These are phyloP conservation scores for Lamellibrachia satsuma DNA, from an alignment of 2,888 invertebrate genomes.

Conservation along the genomic window DNA sequence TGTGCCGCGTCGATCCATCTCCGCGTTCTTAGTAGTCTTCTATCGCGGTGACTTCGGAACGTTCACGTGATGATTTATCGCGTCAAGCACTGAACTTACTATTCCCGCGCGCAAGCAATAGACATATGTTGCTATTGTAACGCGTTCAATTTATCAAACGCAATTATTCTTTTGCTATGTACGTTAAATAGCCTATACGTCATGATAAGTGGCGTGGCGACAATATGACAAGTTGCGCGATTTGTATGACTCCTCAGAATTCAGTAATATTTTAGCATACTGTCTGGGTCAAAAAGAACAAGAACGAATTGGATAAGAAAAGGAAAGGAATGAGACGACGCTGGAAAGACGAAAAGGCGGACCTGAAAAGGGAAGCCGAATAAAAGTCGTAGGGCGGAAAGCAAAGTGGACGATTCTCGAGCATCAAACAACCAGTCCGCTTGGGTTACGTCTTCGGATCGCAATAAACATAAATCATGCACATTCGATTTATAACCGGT, in stretches of 20 bases:
- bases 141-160: not conserved
- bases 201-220: not conserved
- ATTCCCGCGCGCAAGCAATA: not conserved
- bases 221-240: not conserved
- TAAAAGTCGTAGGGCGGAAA: too few relatives aligned
- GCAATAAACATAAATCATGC: slow-evolving; percentile 17
- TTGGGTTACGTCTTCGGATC: not conserved
- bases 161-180: not conserved
- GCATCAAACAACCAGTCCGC: not conserved
- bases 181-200: not conserved
- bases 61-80: not conserved
- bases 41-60: not conserved
- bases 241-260: not conserved
- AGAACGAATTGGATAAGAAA: not conserved
- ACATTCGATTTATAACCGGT: not conserved
- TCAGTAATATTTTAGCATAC: not conserved
- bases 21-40: not conserved
- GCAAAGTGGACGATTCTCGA: not conserved
- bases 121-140: not conserved
- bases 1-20: not conserved
- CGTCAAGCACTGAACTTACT: not conserved
- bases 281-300: not conserved
- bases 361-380: not conserved
- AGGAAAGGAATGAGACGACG: not conserved
- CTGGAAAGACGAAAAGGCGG: too few relatives aligned